Conservation (phyloP, 2,113 vertebrate species). For the Colius striatus region DNA sequence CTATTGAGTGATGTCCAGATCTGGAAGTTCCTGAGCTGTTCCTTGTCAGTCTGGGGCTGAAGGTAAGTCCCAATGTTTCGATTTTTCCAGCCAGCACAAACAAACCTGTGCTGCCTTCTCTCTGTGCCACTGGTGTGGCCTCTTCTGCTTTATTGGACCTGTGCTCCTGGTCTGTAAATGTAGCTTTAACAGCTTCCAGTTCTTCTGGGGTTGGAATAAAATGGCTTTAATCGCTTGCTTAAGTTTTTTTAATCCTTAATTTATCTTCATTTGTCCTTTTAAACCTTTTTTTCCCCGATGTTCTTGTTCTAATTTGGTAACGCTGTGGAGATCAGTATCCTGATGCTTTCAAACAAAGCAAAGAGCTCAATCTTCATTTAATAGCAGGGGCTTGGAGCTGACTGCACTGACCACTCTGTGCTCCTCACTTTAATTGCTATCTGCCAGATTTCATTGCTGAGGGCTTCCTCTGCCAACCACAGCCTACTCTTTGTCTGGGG, state of each 20-base stretch:
- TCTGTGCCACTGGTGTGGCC: background rate
- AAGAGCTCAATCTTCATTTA: background rate
- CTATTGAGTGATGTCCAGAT: background rate
- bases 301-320: background rate
- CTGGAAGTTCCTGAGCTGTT: background rate
- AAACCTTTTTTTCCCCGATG: background rate
- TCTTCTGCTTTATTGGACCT: background rate
- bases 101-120: background rate
- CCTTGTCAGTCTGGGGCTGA: background rate
- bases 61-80: background rate
- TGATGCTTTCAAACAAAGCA: background rate
- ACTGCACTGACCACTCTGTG: background rate
- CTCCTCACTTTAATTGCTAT: background rate
- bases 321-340: fast-evolving
- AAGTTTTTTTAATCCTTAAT: background rate
- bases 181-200: background rate
- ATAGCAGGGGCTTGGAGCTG: background rate
- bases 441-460: background rate
- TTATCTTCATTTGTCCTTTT: background rate
- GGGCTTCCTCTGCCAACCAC: background rate
- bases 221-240: background rate
- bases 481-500: background rate
- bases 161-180: background rate
- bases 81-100: background rate
- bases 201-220: background rate